Evolutionary conservation across 2,113 vertebrate species (phyloP), one percentile per base, ranked within the genome.

Genomic region (Clupea harengus): DNA sequence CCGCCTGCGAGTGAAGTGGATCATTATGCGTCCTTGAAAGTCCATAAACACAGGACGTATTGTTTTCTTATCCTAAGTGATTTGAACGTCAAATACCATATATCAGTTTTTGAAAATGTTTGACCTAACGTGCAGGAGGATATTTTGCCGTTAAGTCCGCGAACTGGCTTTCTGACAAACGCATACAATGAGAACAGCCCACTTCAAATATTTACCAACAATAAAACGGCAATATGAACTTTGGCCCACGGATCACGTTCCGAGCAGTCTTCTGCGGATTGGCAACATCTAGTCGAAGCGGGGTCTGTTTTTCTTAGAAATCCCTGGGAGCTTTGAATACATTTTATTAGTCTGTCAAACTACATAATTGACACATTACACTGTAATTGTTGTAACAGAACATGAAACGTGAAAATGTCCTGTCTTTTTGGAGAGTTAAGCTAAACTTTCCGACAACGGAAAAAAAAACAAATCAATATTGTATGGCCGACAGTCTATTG

Each of bases 141-240:
- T 72, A 28, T 72, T 72, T 72, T 32, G 64, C 25, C 28, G 64
- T 72, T 72, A 72, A 72, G 25, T 72, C 25, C 32, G 64, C 11
- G 64, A 32, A 32, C 25, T 7, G 64, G 64, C 32, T 25, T 39
- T 72, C 11, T 32, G 64, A 72, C 64, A 72, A 32, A 72, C 8
- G 64, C 64, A 45, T 7, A 52, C 20, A 83, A n/a, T 47, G n/a
- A 25, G n/a, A 60, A 39, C 64, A 83, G 18, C 50, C 57, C 60
- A 88, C 89, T 87, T 91, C 85, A 91, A 94, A 93, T 91, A 91
- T 91, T 92, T 90, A 88, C 88, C 13, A 4, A 85, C 81, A 84
- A 54, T 89, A 91, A 91, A 88, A 88, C 83, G 9, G 2, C 85
- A 4, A 50, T 84, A 67, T 91, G 92, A 94, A 92, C 93, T 92